Conservation (phyloP, 2,888 invertebrate genomes). For the Strigamia transsilvanica region DNA sequence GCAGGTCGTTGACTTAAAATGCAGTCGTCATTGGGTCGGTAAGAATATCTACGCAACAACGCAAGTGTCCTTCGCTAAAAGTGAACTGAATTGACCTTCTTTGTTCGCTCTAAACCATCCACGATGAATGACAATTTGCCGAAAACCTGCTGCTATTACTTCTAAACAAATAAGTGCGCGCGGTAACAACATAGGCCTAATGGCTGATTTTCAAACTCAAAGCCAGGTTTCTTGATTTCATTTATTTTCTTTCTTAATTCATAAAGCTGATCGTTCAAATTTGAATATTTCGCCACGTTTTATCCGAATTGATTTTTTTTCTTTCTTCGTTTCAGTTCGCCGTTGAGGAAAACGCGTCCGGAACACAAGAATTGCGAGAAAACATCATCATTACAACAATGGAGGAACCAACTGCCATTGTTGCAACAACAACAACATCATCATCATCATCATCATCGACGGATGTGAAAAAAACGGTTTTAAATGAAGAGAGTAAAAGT, state of each 20-base stretch:
- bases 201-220: not conserved
- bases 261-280: too few species aligned
- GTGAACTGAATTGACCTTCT: conserved; percentile 24
- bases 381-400: not conserved
- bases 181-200: not conserved
- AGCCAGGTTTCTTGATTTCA: not conserved
- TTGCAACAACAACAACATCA: too few species aligned
- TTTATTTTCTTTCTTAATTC: not conserved
- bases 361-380: not conserved
- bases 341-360: not conserved
- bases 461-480: not conserved
- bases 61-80: conserved; percentile 31
- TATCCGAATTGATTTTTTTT: not conserved
- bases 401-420: not conserved
- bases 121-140: not conserved
- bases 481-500: not conserved
- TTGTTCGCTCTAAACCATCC: conserved; percentile 2
- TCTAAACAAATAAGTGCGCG: not conserved
- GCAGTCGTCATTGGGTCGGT: conserved; percentile 26
- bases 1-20: conserved; percentile 21
- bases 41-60: conserved; percentile 4
- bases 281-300: too few species aligned
- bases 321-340: not conserved
- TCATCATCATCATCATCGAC: not conserved
- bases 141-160: not conserved